Base-by-base conservation (phyloP, 2,888 invertebrate species). In the Theristus sp. region DNA sequence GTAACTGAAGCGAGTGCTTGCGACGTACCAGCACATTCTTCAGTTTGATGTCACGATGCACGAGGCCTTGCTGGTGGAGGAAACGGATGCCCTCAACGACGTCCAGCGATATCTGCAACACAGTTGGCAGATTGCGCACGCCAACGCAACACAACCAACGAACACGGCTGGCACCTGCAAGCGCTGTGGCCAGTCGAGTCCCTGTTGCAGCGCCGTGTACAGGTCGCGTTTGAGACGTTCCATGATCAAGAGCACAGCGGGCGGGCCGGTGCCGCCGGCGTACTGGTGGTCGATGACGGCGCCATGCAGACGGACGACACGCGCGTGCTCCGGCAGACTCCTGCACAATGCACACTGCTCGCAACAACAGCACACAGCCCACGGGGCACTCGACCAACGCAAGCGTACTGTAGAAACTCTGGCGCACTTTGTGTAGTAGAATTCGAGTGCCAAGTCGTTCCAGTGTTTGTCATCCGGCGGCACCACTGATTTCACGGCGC, bases 381-480 rank as follows among this genome's bases (percentile, higher is more conserved):
- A n/a, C n/a, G n/a, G n/a, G n/a, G n/a, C n/a, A n/a, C n/a, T n/a
- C n/a, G n/a, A n/a, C n/a, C n/a, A n/a, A n/a, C n/a, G 38, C 13
- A 38, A 38, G 38, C 38, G 20, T 13, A 38, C 13, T 20, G 38
- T 20, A 38, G 38, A 38, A 13, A 38, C 10, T 10, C 38, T 38
- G 10, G 13, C 38, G 20, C 38, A 84, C 85, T 84, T 83, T 57
- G 88, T 87, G 69, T 88, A 88, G 74, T 86, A 87, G 79, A 88
- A 88, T 76, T 89, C 89, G 84, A 89, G 84, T 1, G 89, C 87
- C 1, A 89, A 77, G 71, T 89, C 89, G 71, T 85, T 84, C 84
- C 87, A 89, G 72, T 89, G 88, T 63, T 86, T 80, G 68, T 87
- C 87, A 73, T 89, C 89, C 0, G 86, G 85, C 0, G 89, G 89